Base-by-base conservation (phyloP, 1,140 invertebrate genomes). In the Rhagoletis pomonella region DNA sequence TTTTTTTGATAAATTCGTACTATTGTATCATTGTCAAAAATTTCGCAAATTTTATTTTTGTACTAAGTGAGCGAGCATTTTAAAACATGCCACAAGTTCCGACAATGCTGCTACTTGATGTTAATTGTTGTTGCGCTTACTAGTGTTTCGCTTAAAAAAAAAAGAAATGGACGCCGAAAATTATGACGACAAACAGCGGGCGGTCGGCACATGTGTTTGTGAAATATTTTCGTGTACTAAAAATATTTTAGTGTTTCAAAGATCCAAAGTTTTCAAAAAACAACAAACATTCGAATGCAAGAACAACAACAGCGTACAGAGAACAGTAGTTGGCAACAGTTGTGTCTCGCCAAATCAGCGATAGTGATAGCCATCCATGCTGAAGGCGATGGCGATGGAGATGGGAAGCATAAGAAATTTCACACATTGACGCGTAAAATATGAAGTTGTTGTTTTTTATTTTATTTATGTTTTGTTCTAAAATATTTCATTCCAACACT, bases 1-100 rank as follows among this genome's bases (percentile, higher is more conserved):
- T 29, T 29, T 29, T 29, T 29, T 29, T 29, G 29, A 29, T 29
- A 29, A 29, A 29, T 29, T 29, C 29, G 29, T 29, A 29, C 29
- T 55, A 10, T 55, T 19, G 47, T 55, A 81, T 81, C 44, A 55
- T 81, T 58, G 5, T 81, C 3, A 50, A 81, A 19, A 55, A 81
- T 81, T 81, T 81, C 73, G 73, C 73, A 81, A 81, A 81, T 81
- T 81, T 81, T 81, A 77, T 81, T 81, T 81, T 10, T 81, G 73
- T n/a, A 29, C 47, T 4, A 2, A 55, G 44, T 29, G 47, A 50
- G 7, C 6, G 73, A 29, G 44, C 29, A 55, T 19, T 17, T 55
- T 29, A 81, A n/a, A 81, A 58, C n/a, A 42, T 58, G 73, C 47
- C n/a, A 55, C 17, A 81, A 55, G 47, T 14, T 55, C 44, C 12